Evolutionary conservation across 2,113 vertebrate genomes (phyloP), one percentile per base, ranked within the genome.

Genomic region (Dermatemys mawii): DNA sequence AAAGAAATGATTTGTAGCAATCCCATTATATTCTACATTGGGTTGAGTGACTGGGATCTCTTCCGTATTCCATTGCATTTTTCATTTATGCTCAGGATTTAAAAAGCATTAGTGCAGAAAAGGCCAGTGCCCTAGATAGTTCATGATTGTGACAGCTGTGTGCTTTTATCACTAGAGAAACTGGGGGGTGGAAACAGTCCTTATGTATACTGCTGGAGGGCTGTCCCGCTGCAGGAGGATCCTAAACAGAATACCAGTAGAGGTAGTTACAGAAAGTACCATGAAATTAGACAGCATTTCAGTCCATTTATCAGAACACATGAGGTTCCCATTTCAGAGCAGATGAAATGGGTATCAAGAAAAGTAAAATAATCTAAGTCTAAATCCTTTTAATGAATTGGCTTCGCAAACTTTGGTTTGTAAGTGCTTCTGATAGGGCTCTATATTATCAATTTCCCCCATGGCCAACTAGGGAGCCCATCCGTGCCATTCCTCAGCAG

Each of bases 401-500:
- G 26, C 35, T 10, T 0, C 19, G 88, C 0, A 4, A 13, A 32
- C 84, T 8, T 0, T 8, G 41, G 14, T 26, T 44, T 14, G 80
- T 55, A 57, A 32, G 70, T 8, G 44, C 14, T 22, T 17, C 5
- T 0, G 67, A 4, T 0, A 0, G 41, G n/a, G 3, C 27, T 46
- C 7, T 22, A 38, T 50, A 27, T 48, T 7, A 67, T 21, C 27
- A 17, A 4, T 13, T 19, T 5, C 82, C 38, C 54, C 1, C 14
- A 8, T 11, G 11, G 2, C 21, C 6, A 1, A 6, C 54, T 14
- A 44, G 11, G 0, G 35, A 2, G 73, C 54, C 3, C 86, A 19
- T 48, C 86, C 6, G 0, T 0, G 14, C 2, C 24, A 4, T 50
- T 60, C 80, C 44, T 49, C 82, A 26, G 81, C 0, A 2, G 51